phyloP scores from a whole-genome alignment of 2,113 vertebrate species.

The Osmerus eperlanus region DNA sequence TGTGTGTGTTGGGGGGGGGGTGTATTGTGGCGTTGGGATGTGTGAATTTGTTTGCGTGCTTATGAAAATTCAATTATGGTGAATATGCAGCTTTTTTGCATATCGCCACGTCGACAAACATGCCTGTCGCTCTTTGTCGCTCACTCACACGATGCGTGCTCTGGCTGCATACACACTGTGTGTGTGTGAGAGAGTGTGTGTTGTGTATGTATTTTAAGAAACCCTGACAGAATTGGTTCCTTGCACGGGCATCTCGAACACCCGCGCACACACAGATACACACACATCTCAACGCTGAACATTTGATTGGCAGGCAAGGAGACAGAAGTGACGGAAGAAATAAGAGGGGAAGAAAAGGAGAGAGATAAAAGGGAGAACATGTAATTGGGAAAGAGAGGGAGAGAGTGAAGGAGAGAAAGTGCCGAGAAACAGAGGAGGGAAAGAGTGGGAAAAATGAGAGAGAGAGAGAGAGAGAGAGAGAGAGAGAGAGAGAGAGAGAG shows the following conservation, averaged over 20 bases:
- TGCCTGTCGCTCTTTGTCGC: constrained; percentile 10
- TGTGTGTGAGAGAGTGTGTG: background rate
- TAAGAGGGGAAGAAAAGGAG: too few relatives aligned
- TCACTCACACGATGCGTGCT: background rate
- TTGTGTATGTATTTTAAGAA: background rate
- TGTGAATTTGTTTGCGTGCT: constrained; percentile 11
- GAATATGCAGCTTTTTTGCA: constrained; percentile 29
- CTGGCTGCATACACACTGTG: background rate
- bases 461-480: background rate
- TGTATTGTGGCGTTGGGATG: background rate
- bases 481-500: background rate
- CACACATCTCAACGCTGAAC: too few relatives aligned
- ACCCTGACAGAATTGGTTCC: too few relatives aligned
- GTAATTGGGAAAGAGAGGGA: background rate
- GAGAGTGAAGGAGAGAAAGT: background rate
- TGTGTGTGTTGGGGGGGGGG: background rate
- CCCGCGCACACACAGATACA: too few relatives aligned
- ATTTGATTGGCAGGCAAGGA: too few relatives aligned
- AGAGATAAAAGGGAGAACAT: too few relatives aligned
- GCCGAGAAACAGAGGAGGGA: background rate
- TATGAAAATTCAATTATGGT: constrained; percentile 39
- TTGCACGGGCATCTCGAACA: too few relatives aligned
- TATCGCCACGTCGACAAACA: constrained; percentile 14
- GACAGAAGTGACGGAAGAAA: too few relatives aligned
- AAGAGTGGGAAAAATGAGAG: background rate